Percentiles rank a stretch among this genome's conserved stretches.
Evolutionary conservation across 92 coral and sea anemone genomes (phyloP).

Genomic region (Paramuricea clavata): DNA sequence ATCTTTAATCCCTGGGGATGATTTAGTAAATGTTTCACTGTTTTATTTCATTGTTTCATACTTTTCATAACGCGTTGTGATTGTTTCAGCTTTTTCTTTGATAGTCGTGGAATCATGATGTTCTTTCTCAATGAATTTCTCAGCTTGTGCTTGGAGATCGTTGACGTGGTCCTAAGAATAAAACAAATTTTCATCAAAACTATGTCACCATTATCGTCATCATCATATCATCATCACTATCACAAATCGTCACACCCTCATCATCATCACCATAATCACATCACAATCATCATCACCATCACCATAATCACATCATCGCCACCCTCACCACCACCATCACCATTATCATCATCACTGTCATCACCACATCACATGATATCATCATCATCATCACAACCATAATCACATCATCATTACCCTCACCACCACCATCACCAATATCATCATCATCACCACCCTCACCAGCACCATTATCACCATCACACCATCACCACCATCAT

Average conservation of each 20-base stretch:
- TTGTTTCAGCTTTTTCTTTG: conserved; percentile 86
- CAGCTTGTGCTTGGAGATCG: conserved; percentile 94
- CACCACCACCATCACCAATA: too few species aligned
- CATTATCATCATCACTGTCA: neutral
- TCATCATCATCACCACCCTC: too few species aligned
- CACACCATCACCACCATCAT: too few species aligned
- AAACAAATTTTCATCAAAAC: neutral
- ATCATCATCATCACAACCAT: neutral
- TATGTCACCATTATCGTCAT: too few species aligned
- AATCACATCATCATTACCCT: neutral
- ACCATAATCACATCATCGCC: too few species aligned
- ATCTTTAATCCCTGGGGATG: neutral
- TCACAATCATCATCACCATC: neutral
- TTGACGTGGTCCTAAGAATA: conserved; percentile 86
- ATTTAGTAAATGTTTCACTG: neutral
- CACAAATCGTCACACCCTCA: neutral
- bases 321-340: neutral
- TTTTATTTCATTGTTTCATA: conserved; percentile 36
- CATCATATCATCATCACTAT: too few species aligned
- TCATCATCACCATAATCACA: neutral
- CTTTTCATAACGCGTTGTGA: conserved; percentile 93
- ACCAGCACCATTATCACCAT: too few species aligned
- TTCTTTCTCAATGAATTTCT: conserved; percentile 92
- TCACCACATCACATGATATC: neutral
- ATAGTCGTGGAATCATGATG: conserved; percentile 93